Conservation (phyloP, 1,140 invertebrate species). For the Megalopta genalis region DNA sequence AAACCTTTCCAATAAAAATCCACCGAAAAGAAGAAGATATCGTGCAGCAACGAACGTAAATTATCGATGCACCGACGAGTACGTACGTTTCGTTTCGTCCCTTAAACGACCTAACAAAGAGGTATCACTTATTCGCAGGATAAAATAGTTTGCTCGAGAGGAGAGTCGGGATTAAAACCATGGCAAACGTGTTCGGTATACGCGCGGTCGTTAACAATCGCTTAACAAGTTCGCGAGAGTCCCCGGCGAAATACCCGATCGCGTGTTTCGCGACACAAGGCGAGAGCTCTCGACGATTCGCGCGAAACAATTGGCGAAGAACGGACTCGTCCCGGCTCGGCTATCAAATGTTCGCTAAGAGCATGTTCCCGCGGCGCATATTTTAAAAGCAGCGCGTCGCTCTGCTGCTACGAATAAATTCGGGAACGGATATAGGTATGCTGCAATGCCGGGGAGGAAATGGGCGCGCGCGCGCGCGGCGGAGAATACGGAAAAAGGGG, state of each 20-base stretch:
- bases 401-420: constrained; percentile 15
- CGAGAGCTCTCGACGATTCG: constrained; percentile 18
- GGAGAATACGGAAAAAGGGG: background rate
- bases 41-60: no score
- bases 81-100: no score
- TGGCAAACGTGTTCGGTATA: no score
- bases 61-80: no score
- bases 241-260: background rate
- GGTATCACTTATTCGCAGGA: no score
- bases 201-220: no score
- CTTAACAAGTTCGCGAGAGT: background rate
- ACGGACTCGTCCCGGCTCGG: constrained; percentile 2
- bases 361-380: background rate
- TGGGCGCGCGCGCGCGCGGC: background rate
- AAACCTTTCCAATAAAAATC: no score
- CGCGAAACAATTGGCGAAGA: constrained; percentile 13
- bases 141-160: no score
- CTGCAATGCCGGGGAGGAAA: no score
- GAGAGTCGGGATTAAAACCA: background rate
- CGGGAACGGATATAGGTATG: background rate
- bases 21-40: no score
- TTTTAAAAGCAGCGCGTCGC: constrained; percentile 16
- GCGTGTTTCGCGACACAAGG: constrained; percentile 2
- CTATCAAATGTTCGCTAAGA: constrained; percentile 8
- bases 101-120: no score